These are phyloP conservation scores for Uromys caudimaculatus DNA, from an alignment of 2,797 vertebrate genomes.

Conservation along the genomic window DNA sequence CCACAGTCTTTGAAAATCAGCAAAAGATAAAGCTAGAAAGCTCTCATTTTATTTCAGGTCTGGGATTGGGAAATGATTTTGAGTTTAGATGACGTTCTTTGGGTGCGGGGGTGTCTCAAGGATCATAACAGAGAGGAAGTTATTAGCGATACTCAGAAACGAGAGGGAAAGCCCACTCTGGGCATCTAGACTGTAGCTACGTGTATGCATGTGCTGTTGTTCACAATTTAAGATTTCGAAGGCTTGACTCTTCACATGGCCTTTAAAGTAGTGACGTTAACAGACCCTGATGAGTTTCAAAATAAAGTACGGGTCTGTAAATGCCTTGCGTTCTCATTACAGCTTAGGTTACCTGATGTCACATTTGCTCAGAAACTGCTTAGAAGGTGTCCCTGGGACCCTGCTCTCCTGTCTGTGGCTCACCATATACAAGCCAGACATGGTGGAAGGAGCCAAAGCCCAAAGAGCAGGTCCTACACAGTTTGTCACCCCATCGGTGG, in stretches of 20 bases:
- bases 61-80: not conserved
- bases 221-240: not conserved
- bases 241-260: not conserved
- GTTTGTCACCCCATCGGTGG: accelerated
- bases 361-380: not conserved
- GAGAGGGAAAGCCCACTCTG: too few species aligned
- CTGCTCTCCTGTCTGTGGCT: not conserved
- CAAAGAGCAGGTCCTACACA: not conserved
- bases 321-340: accelerated
- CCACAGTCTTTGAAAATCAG: not conserved
- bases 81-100: not conserved
- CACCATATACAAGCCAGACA: accelerated
- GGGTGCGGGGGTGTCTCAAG: not conserved
- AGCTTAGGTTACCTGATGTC: accelerated
- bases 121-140: accelerated
- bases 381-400: not conserved
- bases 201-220: not conserved
- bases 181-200: accelerated
- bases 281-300: not conserved
- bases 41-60: not conserved
- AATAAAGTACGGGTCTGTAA: accelerated
- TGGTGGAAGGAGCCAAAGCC: not conserved
- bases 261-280: not conserved
- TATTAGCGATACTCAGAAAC: accelerated
- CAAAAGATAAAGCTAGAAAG: accelerated